A percentile compares a stretch with the other conserved stretches of the same genome.
phyloP scores from a whole-genome alignment of 2,797 vertebrate genomes.

The Sylvia borin region DNA sequence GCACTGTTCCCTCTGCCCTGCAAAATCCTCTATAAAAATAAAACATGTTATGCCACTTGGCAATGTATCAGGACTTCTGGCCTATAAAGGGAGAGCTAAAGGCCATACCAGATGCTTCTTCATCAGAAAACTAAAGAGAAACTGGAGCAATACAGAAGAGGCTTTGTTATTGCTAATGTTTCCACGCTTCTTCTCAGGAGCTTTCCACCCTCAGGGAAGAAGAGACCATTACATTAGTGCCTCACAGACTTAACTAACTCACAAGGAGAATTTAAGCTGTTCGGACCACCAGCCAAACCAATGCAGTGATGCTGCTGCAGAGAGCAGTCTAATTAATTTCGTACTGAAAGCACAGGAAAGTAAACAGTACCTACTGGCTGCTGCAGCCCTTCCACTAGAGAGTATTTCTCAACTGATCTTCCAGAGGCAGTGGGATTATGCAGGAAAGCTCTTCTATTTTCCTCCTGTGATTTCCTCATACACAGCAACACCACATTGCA shows the following conservation, averaged over 20 bases:
- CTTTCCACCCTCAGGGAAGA: not conserved
- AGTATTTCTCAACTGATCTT: not conserved
- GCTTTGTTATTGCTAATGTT: not conserved
- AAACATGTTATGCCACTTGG: conserved; percentile 57
- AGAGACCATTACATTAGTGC: not conserved
- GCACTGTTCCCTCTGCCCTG: not conserved
- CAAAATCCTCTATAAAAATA: conserved; percentile 24
- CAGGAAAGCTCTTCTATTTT: not conserved
- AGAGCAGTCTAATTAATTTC: not conserved
- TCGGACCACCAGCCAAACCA: not conserved
- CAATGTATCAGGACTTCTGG: conserved; percentile 49
- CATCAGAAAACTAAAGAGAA: not conserved
- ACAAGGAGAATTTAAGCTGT: not conserved
- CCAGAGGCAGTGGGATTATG: not conserved
- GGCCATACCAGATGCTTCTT: conserved; percentile 56
- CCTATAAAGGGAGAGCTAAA: conserved; percentile 38
- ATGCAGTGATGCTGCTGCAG: not conserved
- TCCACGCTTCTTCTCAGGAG: conserved; percentile 6
- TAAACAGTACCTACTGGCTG: not conserved
- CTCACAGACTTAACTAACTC: not conserved
- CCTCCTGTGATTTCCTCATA: not conserved
- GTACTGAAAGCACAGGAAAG: not conserved
- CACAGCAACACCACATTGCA: not conserved
- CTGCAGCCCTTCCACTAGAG: not conserved
- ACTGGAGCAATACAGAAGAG: not conserved